Evolutionary conservation across 35 echinoderm and acorn worm genomes (phyloP), one percentile per base, ranked within the genome.

Genomic region (Heliocidaris tuberculata): DNA sequence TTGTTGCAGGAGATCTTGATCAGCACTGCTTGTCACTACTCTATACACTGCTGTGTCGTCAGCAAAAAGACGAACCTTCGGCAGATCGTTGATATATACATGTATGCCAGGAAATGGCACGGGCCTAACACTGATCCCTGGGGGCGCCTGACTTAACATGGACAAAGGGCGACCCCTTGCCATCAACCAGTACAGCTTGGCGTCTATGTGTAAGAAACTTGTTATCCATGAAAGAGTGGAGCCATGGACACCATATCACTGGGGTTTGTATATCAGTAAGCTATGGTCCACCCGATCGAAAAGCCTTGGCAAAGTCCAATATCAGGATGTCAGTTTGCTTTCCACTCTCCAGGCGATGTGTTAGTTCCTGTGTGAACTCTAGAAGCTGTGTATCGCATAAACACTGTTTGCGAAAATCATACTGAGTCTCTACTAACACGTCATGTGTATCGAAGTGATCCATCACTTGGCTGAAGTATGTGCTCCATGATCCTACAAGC

Each of bases 291-390:
- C 35, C 70, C 70, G 4, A 85, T 85, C 15, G n/a, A 85, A 85
- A 85, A 85, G 70, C 70, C 70, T 85, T 1, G 70, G 70, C 70
- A 29, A 85, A 85, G 4, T 85, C 70, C 70, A 85, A 2, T 85
- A 85, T 29, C 70, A 85, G 70, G 70, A 85, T 85, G 70, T 85
- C 70, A 85, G 70, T 85, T 85, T 85, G 70, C 70, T 85, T 85
- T 85, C 70, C 70, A 85, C 70, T 85, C 70, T 85, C 70, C 70
- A 85, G 70, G 70, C n/a, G 15, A 29, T 85, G 70, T 85, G 70
- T 85, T 85, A 85, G 70, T 85, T 85, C 70, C n/a, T 4, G 1
- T 85, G 70, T 85, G 15, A 85, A 29, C 70, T 85, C 70, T 19
- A 85, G 15, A 85, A 85, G 70, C 70, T 85, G 70, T 4, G 70